Evolutionary conservation across 2,888 invertebrate species (phyloP), one percentile per base, ranked within the genome.

Genomic region (Odontocerum albicorne): DNA sequence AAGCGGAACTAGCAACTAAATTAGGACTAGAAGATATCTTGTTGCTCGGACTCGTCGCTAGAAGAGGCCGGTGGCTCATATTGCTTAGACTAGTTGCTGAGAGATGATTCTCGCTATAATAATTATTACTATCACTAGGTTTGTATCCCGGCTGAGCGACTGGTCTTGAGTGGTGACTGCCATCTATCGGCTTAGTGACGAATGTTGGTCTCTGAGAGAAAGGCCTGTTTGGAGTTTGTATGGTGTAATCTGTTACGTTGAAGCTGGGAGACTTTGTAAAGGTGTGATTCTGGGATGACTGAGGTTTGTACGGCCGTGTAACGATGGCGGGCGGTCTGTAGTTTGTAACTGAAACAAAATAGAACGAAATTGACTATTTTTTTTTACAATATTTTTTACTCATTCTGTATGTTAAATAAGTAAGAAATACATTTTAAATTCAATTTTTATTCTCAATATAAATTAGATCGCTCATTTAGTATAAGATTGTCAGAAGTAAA

Each of bases 11-110:
- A 60, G 71, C 65, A 63, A 75, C 68, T 72, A 75, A 65, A 68
- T 73, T 77, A 76, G 73, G 78, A 78, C 78, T 78, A 78, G 78
- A 78, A 67, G 78, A 77, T 70, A 77, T 75, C 73, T 78, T 77
- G 70, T 78, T 78, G 67, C 76, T 72, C 67, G 75, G 78, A 78
- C 78, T 78, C 75, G 78, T 68, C 16, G 59, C 61, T 49, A 53
- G 38, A 35, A 56, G 55, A 27, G 55, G 55, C 17, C 60, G 49
- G 16, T 58, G 58, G 35, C 58, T 58, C 49, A 49, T 58, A 39
- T 49, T 49, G 16, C 38, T 43, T 15, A 49, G 53, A 17, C 53
- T 43, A 21, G 49, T 49, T 8, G 52, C 50, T 17, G 60, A 54
- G 12, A 55, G 45, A 39, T 51, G 60, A 20, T 52, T 45, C 47